Evolutionary conservation across 2,113 vertebrate species (phyloP), one percentile per base, ranked within the genome.

Genomic region (Ailurus styani): DNA sequence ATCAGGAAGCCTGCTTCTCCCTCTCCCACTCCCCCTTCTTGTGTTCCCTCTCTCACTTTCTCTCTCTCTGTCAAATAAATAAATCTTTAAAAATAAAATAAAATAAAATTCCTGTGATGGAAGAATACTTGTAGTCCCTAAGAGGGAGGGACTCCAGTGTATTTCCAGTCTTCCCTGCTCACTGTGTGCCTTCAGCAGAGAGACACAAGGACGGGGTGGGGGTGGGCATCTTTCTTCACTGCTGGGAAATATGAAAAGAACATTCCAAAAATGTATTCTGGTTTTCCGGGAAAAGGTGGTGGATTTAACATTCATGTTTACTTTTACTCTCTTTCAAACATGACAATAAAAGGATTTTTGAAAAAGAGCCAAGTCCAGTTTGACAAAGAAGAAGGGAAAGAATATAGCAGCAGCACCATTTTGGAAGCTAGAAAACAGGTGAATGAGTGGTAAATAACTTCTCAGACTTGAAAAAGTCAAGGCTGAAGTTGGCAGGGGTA

Each of bases 191-290:
- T 45, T 54, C 25, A 62, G 37, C 31, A 82, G 73, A 64, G 50
- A 70, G 9, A 50, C 20, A 50, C 2, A 70, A 34, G 55, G 31
- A 42, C 45, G 4, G 45, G 31, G 31, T 23, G 3, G 50, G 15
- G 0, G 21, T 7, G 14, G 3, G 13, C 3, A 34, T 70, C 23
- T 25, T 40, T 17, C 10, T 18, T 1, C 3, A 5, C 11, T 57
- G 57, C 4, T 27, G 25, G 40, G 50, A 47, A 31, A 5, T 29
- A 29, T 7, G 29, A 54, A 87, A 42, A 55, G 29, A 64, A 40
- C 40, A 13, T 60, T 8, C 21, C 34, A 31, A 31, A n/a, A 85
- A 42, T 27, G 68, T 27, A 34, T 42, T 37, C 18, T 40, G 29
- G 17, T 37, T 50, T 94, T 91, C 42, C 29, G 50, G 29, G 52